Evolutionary conservation across 2,888 invertebrate species (phyloP).

Genomic region (Oxycera nigricornis): DNA sequence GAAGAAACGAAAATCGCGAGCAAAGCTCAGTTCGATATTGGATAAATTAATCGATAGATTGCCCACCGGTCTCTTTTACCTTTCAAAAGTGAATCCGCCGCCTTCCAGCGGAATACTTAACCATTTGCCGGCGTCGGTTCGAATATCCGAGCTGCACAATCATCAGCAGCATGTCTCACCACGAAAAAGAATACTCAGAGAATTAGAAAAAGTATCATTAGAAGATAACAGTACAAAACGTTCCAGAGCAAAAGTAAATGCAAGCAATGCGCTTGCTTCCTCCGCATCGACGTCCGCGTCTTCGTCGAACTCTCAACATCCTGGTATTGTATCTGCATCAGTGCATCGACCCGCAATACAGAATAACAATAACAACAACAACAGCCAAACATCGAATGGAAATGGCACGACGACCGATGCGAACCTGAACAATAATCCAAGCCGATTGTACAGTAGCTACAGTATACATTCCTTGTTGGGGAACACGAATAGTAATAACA

Average conservation of each 20-base stretch:
- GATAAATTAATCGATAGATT: conserved; percentile 60
- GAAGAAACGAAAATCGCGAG: conserved; percentile 52
- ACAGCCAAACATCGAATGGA: conserved; percentile 24
- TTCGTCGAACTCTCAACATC: background rate
- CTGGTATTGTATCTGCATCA: background rate
- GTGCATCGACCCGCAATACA: conserved; percentile 2
- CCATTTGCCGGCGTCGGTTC: conserved; percentile 56
- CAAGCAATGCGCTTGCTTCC: conserved; percentile 51
- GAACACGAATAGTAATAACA: conserved; percentile 50
- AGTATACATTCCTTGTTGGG: conserved; percentile 85
- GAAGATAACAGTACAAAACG: conserved; percentile 45
- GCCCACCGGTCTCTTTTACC: conserved; percentile 54
- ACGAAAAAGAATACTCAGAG: conserved; percentile 80
- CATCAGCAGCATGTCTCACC: conserved; percentile 72
- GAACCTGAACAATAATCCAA: conserved; percentile 48
- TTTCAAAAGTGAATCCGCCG: conserved; percentile 52
- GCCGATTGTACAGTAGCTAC: conserved; percentile 74
- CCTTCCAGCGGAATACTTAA: conserved; percentile 40
- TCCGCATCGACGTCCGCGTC: conserved; percentile 11
- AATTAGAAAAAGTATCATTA: conserved; percentile 76
- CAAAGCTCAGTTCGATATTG: conserved; percentile 60
- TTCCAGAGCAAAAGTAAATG: conserved; percentile 58
- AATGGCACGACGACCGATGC: conserved; percentile 14
- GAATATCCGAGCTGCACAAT: conserved; percentile 57
- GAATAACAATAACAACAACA: conserved; percentile 26